Evolutionary conservation across 2,797 vertebrate species (phyloP).

Genomic region (Semotilus atromaculatus): DNA sequence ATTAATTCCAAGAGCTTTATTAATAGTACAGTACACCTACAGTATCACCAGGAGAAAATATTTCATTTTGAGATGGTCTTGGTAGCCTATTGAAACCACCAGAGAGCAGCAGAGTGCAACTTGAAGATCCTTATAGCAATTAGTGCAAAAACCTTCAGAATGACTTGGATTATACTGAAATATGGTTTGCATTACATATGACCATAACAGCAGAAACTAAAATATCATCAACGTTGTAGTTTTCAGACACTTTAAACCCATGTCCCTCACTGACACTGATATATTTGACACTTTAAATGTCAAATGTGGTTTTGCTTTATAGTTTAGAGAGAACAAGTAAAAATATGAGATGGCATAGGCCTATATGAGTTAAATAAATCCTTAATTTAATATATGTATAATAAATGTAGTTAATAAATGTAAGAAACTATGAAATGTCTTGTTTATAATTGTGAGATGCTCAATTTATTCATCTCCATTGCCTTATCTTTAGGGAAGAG

Average conservation of each 20-base stretch:
- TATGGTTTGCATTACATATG: background rate
- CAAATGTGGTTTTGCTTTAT: background rate
- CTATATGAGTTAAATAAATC: background rate
- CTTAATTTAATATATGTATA: no score
- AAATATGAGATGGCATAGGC: background rate
- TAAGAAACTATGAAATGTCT: background rate
- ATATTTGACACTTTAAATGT: background rate
- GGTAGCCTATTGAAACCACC: constrained; percentile 10
- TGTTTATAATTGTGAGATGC: constrained; percentile 11
- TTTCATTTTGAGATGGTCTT: background rate
- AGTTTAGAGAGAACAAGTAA: background rate
- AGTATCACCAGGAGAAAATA: background rate
- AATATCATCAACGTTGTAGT: background rate
- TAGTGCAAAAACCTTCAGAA: background rate
- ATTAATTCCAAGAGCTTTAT: no score
- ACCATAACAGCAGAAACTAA: background rate
- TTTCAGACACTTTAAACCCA: background rate
- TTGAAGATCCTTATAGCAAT: background rate
- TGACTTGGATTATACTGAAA: background rate
- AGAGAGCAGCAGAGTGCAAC: constrained; percentile 49
- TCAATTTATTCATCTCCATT: background rate
- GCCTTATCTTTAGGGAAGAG: constrained; percentile 18
- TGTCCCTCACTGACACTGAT: background rate
- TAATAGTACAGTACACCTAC: background rate
- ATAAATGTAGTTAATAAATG: background rate